These are phyloP conservation scores for Temnopleurus reevesii DNA, from an alignment of 53 echinoderm and acorn worm genomes.

Conservation along the genomic window DNA sequence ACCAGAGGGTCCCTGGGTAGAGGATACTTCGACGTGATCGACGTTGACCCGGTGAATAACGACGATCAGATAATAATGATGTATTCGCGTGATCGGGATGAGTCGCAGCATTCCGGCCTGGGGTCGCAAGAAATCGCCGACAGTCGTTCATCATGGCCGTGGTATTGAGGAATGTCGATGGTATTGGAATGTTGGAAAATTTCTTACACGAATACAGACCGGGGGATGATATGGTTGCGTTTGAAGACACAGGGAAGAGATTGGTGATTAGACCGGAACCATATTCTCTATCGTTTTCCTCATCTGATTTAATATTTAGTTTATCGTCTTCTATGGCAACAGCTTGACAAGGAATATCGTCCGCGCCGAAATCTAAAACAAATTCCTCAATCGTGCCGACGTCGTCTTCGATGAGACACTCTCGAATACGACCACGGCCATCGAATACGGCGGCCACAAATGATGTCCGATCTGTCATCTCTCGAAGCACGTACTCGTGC, in stretches of 20 bases:
- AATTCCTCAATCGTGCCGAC: not conserved
- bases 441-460: not conserved
- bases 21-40: constrained; percentile 56
- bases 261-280: no score
- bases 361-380: not conserved
- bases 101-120: not conserved
- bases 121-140: not conserved
- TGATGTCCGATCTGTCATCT: constrained; percentile 3
- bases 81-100: not conserved
- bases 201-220: not conserved
- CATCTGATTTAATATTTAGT: not conserved
- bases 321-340: not conserved
- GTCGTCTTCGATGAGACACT: constrained; percentile 11
- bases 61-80: not conserved
- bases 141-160: not conserved
- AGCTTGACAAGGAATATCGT: not conserved
- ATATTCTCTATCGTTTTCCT: not conserved
- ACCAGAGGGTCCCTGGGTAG: constrained; percentile 92
- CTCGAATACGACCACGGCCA: not conserved
- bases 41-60: not conserved
- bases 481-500: not conserved
- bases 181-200: not conserved
- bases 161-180: not conserved
- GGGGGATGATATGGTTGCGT: not conserved
- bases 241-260: not conserved